phyloP scores from a whole-genome alignment of 2,797 vertebrate genomes.

The Ctenosaura bakeri region DNA sequence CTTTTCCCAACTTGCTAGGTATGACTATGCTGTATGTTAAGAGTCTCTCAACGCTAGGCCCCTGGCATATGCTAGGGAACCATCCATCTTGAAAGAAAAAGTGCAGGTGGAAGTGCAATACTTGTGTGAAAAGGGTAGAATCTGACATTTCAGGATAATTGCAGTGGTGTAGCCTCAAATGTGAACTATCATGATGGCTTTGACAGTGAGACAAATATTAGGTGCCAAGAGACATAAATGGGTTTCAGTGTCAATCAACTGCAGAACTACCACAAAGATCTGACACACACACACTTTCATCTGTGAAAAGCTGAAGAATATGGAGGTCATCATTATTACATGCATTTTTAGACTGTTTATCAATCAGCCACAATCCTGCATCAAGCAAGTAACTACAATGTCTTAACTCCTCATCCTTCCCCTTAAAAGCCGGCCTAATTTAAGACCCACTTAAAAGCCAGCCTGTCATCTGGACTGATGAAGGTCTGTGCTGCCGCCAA shows the following conservation, averaged over 20 bases:
- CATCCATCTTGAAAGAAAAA: constrained; percentile 21
- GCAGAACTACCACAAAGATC: constrained; percentile 35
- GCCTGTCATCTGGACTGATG: no score
- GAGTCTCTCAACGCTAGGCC: not conserved
- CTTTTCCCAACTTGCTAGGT: constrained; percentile 1
- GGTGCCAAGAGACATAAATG: not conserved
- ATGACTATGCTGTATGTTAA: constrained; percentile 17
- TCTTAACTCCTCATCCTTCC: no score
- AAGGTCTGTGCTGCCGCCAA: no score
- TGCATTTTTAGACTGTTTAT: not conserved
- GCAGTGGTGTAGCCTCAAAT: not conserved
- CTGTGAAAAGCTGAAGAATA: constrained; percentile 38
- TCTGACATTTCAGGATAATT: constrained; percentile 31
- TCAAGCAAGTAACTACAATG: no score
- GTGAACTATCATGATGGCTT: not conserved
- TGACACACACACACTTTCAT: not conserved
- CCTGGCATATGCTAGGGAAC: constrained; percentile 22
- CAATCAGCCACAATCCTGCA: not conserved
- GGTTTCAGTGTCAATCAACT: not conserved
- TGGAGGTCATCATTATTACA: not conserved
- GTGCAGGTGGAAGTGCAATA: fast-evolving
- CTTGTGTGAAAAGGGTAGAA: constrained; percentile 1
- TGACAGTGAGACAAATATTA: not conserved
- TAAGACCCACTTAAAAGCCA: no score
- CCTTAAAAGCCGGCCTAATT: no score